Evolutionary conservation across 2,113 vertebrate species (phyloP).

Genomic region (Siphamia tubifer): DNA sequence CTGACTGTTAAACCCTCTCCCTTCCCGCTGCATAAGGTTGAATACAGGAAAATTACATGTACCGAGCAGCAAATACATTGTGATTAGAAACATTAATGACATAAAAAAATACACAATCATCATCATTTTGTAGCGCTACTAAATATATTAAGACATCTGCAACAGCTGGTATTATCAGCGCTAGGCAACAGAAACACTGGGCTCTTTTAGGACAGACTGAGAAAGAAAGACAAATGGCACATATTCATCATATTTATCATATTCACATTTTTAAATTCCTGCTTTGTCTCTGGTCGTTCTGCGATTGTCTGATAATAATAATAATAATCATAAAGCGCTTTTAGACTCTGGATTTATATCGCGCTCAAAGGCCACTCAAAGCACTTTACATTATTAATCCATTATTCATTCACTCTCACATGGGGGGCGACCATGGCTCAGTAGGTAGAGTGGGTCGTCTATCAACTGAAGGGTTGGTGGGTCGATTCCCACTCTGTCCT

Average conservation of each 20-base stretch:
- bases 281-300: constrained; percentile 15
- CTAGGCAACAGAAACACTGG: constrained; percentile 41
- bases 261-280: constrained; percentile 56
- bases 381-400: too few species aligned
- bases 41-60: constrained; percentile 36
- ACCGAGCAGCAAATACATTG: constrained; percentile 65
- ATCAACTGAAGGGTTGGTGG: too few species aligned
- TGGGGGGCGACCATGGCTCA: too few species aligned
- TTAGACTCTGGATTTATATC: too few species aligned
- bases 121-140: constrained; percentile 47
- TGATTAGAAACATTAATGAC: constrained; percentile 47
- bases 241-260: constrained; percentile 13
- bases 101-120: constrained; percentile 43
- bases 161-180: constrained; percentile 59
- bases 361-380: too few species aligned
- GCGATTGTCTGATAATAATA: constrained; percentile 27
- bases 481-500: too few species aligned
- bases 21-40: constrained; percentile 3
- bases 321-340: too few species aligned
- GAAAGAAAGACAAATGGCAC: constrained; percentile 34
- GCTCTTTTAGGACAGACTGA: background rate
- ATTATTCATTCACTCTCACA: too few species aligned
- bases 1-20: background rate
- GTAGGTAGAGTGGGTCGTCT: too few species aligned
- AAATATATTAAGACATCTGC: constrained; percentile 78